Evolutionary conservation across 2,113 vertebrate species (phyloP), one percentile per base, ranked within the genome.

Genomic region (Rhinolophus ferrumequinum): DNA sequence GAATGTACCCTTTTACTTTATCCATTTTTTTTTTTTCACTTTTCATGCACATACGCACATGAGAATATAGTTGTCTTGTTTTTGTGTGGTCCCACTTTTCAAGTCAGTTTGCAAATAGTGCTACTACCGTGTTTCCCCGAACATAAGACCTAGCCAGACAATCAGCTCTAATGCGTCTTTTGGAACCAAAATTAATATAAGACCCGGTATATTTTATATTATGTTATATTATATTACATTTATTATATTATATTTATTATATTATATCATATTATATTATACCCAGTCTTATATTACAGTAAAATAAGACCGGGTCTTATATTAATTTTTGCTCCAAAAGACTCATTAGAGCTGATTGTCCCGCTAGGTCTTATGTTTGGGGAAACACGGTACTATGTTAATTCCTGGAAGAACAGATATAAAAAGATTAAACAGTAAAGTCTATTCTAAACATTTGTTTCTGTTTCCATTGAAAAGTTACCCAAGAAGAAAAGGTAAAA

Each of bases 381-480:
- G 41, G 41, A 44, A 44, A 44, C 41, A 44, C 6, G 6, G 41
- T 44, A 44, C 6, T 44, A 11, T 89, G 28, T 90, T 60, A 90
- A 64, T 33, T 93, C 44, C 72, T 28, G 70, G 62, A 70, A 95
- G 41, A 90, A 47, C 52, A 54, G 52, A 54, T 54, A 54, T 54
- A 72, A 85, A 35, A n/a, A 82, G 50, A 56, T 62, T 50, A 84
- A 83, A 84, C 8, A 58, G n/a, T 79, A 44, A 83, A 80, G 16
- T 83, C 47, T 95, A 14, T 62, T 72, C 13, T 69, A 77, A 72
- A 94, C 22, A 58, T 80, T 77, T 18, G 12, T 58, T 79, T 88
- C 76, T 52, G 86, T 94, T 50, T 87, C 35, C 58, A 93, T 64
- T 76, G 93, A 85, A 73, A 90, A 91, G 33, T 66, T 92, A 72